Conservation (phyloP, 2,888 invertebrate genomes). For the Eupsilia transversa region DNA sequence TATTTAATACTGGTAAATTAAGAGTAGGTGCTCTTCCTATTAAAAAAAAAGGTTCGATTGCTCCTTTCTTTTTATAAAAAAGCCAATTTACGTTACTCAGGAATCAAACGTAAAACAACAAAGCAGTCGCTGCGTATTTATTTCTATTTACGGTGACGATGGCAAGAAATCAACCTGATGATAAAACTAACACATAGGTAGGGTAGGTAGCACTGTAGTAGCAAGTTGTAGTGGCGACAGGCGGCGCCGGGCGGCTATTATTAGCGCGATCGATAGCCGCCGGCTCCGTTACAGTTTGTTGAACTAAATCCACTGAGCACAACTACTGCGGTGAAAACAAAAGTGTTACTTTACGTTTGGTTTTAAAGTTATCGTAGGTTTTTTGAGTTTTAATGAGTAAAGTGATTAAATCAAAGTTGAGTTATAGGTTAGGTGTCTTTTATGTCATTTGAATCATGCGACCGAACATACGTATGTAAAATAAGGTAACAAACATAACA, state of each 20-base stretch:
- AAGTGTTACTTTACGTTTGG: not conserved
- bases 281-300: slow-evolving; percentile 63
- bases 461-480: not conserved
- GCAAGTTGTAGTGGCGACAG: slow-evolving; percentile 52
- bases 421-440: not conserved
- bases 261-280: slow-evolving; percentile 63
- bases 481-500: not conserved
- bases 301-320: slow-evolving; percentile 59
- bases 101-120: not conserved
- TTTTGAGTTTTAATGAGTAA: not conserved
- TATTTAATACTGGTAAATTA: not conserved
- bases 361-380: not conserved
- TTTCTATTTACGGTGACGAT: not conserved
- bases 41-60: not conserved
- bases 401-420: not conserved
- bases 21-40: not conserved
- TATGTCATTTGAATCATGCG: not conserved
- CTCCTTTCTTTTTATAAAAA: not conserved
- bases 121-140: not conserved
- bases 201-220: not conserved
- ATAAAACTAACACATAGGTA: not conserved
- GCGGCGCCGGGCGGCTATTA: slow-evolving; percentile 67
- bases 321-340: slow-evolving; percentile 39
- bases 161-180: not conserved
- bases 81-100: not conserved